Evolutionary conservation across 2,797 vertebrate genomes (phyloP), one percentile per base, ranked within the genome.

Genomic region (Enoplosus armatus): DNA sequence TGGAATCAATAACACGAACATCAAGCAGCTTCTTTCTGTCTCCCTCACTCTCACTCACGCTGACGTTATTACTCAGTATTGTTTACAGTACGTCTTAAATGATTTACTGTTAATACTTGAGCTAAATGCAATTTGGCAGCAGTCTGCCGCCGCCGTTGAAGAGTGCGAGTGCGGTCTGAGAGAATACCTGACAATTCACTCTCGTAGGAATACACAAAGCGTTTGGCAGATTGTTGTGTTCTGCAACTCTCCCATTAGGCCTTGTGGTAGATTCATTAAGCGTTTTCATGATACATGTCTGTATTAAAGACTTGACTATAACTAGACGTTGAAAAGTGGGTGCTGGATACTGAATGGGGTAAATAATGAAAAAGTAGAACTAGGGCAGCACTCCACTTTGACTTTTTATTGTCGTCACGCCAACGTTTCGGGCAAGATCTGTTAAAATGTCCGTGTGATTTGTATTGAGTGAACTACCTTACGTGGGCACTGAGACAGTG

Each of bases 1-100:
- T 67, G 27, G 43, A 85, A 91, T 92, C 90, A 87, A 92, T 94
- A 91, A 89, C 45, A 76, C 29, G 81, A 77, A 79, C 68, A 61
- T 77, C 75, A 74, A n/a, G 72, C 80, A 26, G 51, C 65, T 29
- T 79, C 70, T 61, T 22, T 74, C 62, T 79, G 73, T 78, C 75
- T 48, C 4, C 55, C 63, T 65, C 64, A 15, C 27, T 63, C 37
- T 80, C 60, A 68, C 75, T 80, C 76, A 72, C 48, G 11, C 37
- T 77, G 66, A 78, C 66, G 75, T 69, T 65, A 78, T 72, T 75
- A 70, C 61, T 82, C 48, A 9, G 62, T 67, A 83, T 66, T 66
- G 69, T 85, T 83, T 65, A 67, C 27, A 59, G 39, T 64, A 35
- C 27, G 47, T 79, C 75, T 68, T 45, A 47, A 41, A 77, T 81